These are phyloP conservation scores for Tichodroma muraria DNA, from an alignment of 2,113 vertebrate species.

Conservation along the genomic window DNA sequence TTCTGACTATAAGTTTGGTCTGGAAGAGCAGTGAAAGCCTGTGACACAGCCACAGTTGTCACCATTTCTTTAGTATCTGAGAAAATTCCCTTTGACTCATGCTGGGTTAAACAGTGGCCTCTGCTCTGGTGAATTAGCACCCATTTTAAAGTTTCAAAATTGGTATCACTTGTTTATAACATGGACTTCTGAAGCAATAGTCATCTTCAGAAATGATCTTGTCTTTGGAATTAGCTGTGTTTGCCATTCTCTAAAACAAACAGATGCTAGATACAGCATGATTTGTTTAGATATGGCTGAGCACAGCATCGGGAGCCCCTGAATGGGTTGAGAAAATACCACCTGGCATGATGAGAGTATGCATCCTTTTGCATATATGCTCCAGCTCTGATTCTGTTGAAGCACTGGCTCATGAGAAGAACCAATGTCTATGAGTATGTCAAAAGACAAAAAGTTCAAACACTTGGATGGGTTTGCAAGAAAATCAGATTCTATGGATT, in stretches of 20 bases:
- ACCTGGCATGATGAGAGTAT: not conserved
- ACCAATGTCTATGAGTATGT: not conserved
- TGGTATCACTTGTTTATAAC: not conserved
- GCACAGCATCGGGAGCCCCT: not conserved
- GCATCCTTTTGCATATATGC: not conserved
- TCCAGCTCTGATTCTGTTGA: not conserved
- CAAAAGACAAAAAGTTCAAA: not conserved
- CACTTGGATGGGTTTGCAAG: not conserved
- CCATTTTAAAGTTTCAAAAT: not conserved
- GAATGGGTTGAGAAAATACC: not conserved
- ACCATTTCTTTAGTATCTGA: not conserved
- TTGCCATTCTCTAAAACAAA: not conserved
- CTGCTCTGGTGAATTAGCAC: not conserved
- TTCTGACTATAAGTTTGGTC: not conserved
- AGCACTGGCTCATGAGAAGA: not conserved
- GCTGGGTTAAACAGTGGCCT: not conserved
- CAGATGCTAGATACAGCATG: not conserved
- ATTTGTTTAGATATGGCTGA: not conserved
- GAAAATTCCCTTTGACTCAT: not conserved
- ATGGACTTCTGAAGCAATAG: not conserved
- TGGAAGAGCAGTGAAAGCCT: not conserved
- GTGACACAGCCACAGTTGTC: not conserved
- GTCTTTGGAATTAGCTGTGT: not conserved
- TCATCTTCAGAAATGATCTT: not conserved
- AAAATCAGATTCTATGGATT: not conserved